Evolutionary conservation across 2,888 invertebrate genomes (phyloP), one percentile per base, ranked within the genome.

Genomic region (Scrobipalpa atriplicella): DNA sequence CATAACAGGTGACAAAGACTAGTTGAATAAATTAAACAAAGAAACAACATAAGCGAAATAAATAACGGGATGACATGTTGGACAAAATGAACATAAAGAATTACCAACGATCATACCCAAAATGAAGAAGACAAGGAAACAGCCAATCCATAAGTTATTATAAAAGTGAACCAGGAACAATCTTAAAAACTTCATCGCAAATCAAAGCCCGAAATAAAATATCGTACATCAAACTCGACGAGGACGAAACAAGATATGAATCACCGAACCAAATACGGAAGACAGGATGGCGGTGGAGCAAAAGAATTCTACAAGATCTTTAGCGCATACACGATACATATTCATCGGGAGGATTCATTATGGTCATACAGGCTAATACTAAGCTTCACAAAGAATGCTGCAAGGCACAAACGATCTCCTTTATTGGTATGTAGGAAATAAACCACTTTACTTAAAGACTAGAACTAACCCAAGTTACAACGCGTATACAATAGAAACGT

Each of bases 341-440:
- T 86, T 84, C 82, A 86, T 82, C 76, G 73, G 72, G 75, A 75
- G 69, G 68, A 69, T 79, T 82, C 66, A 80, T 87, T 76, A 87
- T 85, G 87, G 89, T 71, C 76, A 80, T 79, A 76, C 76, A 70
- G 73, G 76, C 75, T 76, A 74, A 80, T 81, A 78, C 80, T 77
- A 80, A 79, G 67, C 75, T 75, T 73, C 74, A 75, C 76, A 78
- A 73, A 79, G 82, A 79, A 83, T 83, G 78, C 69, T 70, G 74
- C 82, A 81, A 83, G 79, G 80, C 64, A 75, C 78, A 76, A 80
- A 79, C 77, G 73, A 78, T 76, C 74, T 73, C 84, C 79, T 76
- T 83, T 81, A 80, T 76, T 75, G 83, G 79, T 73, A 80, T 75
- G 71, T 78, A 86, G 87, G 87, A 88, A 88, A 82, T 76, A 75